Base-by-base conservation (phyloP, 2,113 vertebrate genomes). In the Pagrus major region DNA sequence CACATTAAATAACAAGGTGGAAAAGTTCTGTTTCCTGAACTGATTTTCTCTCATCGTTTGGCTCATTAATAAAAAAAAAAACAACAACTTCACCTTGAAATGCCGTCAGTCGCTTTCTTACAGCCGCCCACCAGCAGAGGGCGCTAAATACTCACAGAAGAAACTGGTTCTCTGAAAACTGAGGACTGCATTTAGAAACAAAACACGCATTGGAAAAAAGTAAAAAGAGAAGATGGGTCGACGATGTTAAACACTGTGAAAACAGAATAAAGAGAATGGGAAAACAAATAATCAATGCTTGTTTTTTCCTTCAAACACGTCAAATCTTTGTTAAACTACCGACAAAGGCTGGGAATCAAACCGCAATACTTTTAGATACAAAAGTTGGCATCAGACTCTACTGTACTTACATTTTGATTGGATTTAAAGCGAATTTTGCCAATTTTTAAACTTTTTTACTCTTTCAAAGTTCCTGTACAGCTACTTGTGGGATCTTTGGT, bases 1-100 rank as follows among this genome's bases (percentile, higher is more conserved):
- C 86, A 89, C 87, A 80, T 66, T 81, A 55, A n/a, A 35, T 46
- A 61, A 85, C 0, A 80, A 75, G 74, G 47, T 44, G 39, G 61
- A 66, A 9, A 46, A 58, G 6, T 5, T 31, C 20, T 1, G 1
- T 64, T 42, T 42, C 46, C 67, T 67, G n/a, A 47, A 33, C 41
- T 44, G 52, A 65, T 46, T 35, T 16, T 39, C 42, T 58, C 39
- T 70, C 52, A 21, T 83, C 49, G 8, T 82, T 83, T 31, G 80
- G 71, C 25, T 89, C 82, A 47, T 10, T 44, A 70, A 58, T 3
- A 58, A 54, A 76, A 4, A 37, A 37, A 41, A 21, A 47, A 42
- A 15, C 12, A 23, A 37, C 6, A n/a, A 1, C 46, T 10, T 27
- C 35, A 15, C 21, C 58, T 0, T 23, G 39, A 68, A 83, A 72